Base-by-base conservation (phyloP, 2,113 vertebrate species). In the Oophaga pumilio region DNA sequence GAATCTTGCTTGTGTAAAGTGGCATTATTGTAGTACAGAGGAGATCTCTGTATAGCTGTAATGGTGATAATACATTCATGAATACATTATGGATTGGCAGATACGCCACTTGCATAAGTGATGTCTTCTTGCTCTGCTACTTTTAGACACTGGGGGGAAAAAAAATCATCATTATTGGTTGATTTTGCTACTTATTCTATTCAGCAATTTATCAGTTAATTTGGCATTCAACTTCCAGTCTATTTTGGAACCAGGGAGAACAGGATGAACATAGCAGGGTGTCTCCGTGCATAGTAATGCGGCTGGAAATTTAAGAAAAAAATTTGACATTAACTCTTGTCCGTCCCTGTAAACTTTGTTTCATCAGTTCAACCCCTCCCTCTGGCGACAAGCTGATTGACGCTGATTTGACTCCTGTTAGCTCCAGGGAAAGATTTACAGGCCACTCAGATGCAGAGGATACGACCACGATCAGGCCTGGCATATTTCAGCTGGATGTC, bases 31-130 rank as follows among this genome's bases (percentile, higher is more conserved):
- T 53, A 53, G 53, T 53, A 83, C 18, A 18, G n/a, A 28, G 2
- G 15, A 28, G 33, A 1, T 53, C 43, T 68, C 6, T 24, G 60
- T n/a, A 68, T 52, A 82, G 17, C 62, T 52, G n/a, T 52, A 82
- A 68, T 68, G 62, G 24, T 52, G 62, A 68, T 66, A 66, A 79
- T 68, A 24, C 60, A 68, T 66, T 68, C 12, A 24, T 69, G 80
- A 52, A 82, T 68, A 68, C 62, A 52, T 82, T 82, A 24, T 18
- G 62, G 18, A 18, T 83, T 83, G 81, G 49, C 64, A 26, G 49
- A 69, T 26, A 26, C 20, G 52, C 22, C 22, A 26, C 62, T 53
- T 53, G 62, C 20, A 81, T 81, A 22, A 60, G 28, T 62, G 11
- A 81, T 24, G 24, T 52, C 12, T 66, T 49, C 13, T 50, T 17